Percentiles rank a stretch among this genome's conserved stretches.
Conservation (phyloP, 2,888 invertebrate genomes). For the Actias luna region DNA sequence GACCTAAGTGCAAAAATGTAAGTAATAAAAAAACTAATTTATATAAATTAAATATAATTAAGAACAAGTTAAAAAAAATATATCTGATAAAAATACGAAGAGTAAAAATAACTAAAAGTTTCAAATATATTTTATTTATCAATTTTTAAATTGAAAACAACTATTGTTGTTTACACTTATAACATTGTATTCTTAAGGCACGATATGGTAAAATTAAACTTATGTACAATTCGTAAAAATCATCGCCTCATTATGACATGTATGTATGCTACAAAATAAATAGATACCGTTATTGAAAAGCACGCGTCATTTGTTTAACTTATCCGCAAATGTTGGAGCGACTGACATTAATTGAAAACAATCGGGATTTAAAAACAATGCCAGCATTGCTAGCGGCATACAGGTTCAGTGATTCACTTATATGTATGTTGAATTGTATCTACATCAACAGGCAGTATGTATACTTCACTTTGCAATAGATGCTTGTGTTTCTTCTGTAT, state of each 20-base stretch:
- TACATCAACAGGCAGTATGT: slow-evolving; percentile 38
- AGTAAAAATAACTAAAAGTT: too few relatives aligned
- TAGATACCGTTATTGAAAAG: slow-evolving; percentile 26
- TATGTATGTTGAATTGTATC: slow-evolving; percentile 46
- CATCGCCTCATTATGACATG: slow-evolving; percentile 19
- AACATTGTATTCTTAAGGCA: too few relatives aligned
- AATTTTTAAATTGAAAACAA: too few relatives aligned
- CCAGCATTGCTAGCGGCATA: slow-evolving; percentile 39
- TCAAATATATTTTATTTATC: too few relatives aligned
- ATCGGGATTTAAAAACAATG: slow-evolving; percentile 68
- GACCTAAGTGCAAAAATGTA: too few relatives aligned
- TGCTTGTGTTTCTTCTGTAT: slow-evolving; percentile 45
- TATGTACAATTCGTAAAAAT: slow-evolving; percentile 11
- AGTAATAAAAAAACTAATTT: too few relatives aligned
- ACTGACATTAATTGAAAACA: slow-evolving; percentile 59
- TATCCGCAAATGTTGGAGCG: slow-evolving; percentile 51
- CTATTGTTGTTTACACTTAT: too few relatives aligned
- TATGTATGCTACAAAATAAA: neutral
- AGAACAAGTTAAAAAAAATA: too few relatives aligned
- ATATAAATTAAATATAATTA: too few relatives aligned
- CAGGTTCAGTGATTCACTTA: slow-evolving; percentile 61
- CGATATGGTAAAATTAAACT: slow-evolving; percentile 3
- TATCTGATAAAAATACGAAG: too few relatives aligned
- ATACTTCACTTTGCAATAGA: slow-evolving; percentile 48
- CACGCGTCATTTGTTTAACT: slow-evolving; percentile 58